Evolutionary conservation across 2,113 vertebrate genomes (phyloP), one percentile per base, ranked within the genome.

Genomic region (Zingel zingel): DNA sequence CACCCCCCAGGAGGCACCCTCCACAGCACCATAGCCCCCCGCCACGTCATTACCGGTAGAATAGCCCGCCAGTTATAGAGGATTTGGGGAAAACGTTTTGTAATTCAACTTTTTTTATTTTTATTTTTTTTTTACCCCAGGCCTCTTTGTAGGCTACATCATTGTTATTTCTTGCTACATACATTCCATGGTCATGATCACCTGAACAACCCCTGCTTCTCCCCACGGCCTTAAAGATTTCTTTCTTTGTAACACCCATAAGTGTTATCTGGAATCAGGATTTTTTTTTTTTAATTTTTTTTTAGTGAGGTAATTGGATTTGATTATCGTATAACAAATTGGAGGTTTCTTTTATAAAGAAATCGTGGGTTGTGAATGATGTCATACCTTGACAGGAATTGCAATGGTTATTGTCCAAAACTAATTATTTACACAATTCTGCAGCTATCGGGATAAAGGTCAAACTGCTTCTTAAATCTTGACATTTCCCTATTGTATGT

Each of bases 41-140:
- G 0, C 94, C 95, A 14, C 95, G 95, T 25, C 95, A 96, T 81
- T 96, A 96, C 80, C 93, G 95, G 66, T 96, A 94, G 90, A 91
- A 63, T 59, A 48, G 77, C 39, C 7, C 5, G 1, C 23, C 39
- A 19, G 64, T 79, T 63, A 19, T 69, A 23, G 18, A 76, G n/a
- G 45, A 78, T 79, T 78, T 58, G 56, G 77, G 78, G 57, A 30
- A 79, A 85, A 69, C 1, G 6, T 91, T 91, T 92, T 91, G 63
- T 79, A 82, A 70, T 81, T 88, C 54, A 59, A 56, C 67, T 77
- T 91, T 67, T 79, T 43, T 51, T 79, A 83, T 74, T 65, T 30
- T 69, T 82, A 74, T 66, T 76, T 81, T 36, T 30, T 33, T 30
- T 30, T 30, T 33, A 82, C 71, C 66, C 84, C 81, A 74, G 77